Evolutionary conservation across 2,888 invertebrate genomes (phyloP).

Genomic region (Tridacna gigas): DNA sequence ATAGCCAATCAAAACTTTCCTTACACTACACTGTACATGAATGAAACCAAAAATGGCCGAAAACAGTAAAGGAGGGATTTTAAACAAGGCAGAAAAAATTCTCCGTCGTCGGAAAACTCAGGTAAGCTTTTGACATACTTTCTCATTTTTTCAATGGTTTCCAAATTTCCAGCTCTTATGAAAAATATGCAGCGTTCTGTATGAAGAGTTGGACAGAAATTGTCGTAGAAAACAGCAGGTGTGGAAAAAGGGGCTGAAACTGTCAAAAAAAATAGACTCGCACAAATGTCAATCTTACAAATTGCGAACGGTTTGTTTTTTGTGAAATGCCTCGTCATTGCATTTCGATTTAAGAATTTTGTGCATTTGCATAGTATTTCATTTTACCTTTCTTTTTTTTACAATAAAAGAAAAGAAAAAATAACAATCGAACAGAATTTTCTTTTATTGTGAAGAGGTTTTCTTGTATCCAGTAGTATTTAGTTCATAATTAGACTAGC

Average conservation of each 20-base stretch:
- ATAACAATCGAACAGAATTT: too few relatives aligned
- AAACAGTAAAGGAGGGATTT: slow-evolving; percentile 61
- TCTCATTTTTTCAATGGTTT: neutral
- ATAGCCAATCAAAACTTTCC: neutral
- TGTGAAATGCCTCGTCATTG: too few relatives aligned
- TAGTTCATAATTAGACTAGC: too few relatives aligned
- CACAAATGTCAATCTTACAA: neutral
- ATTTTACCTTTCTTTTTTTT: too few relatives aligned
- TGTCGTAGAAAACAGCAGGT: slow-evolving; percentile 9
- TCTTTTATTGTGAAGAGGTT: too few relatives aligned
- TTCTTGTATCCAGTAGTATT: too few relatives aligned
- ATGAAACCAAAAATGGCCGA: slow-evolving; percentile 64
- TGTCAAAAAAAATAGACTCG: neutral
- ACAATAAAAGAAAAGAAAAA: too few relatives aligned
- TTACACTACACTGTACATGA: slow-evolving; percentile 28
- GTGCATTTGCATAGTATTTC: too few relatives aligned
- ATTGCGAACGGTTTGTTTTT: neutral
- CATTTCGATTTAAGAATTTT: too few relatives aligned
- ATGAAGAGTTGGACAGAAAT: neutral
- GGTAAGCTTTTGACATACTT: slow-evolving; percentile 22
- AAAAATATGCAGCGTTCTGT: neutral
- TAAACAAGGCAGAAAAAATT: slow-evolving; percentile 60
- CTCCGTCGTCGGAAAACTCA: slow-evolving; percentile 56
- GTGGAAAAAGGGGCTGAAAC: neutral
- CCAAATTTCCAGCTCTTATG: neutral